Evolutionary conservation across 2,113 vertebrate genomes (phyloP), one percentile per base, ranked within the genome.

Genomic region (Cochlearius cochlearius): DNA sequence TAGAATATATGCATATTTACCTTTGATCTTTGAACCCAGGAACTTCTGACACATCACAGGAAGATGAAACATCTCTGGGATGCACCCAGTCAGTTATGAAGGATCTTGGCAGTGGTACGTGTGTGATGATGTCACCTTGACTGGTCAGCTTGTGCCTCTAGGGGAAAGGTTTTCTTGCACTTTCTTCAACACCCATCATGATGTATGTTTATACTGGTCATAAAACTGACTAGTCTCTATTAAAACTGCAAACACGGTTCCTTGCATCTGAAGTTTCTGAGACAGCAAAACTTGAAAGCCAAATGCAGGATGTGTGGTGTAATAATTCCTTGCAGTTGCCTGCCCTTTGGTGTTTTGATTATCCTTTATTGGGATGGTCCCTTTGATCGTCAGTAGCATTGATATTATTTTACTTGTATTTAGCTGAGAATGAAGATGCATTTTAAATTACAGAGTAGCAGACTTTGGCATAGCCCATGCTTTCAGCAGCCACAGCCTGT

Each of bases 111-210:
- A 32, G 27, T 66, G 26, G 32, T 41, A 20, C 49, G 12, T 86
- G 49, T 56, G 62, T 22, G 22, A 63, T 90, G 85, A 88, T 88
- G 63, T 59, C 82, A 88, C 39, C n/a, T 63, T 84, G 86, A 20
- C 52, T 88, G 76, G 76, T 81, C 79, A 86, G 47, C 38, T 45
- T 92, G 52, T 77, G 63, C 68, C 79, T 92, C 9, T 34, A 56
- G 68, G 88, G 82, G 64, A 92, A 90, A 91, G 68, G 60, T 86
- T 96, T 93, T 63, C 62, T 49, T 92, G 78, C 60, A 47, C 55
- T 96, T 94, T 94, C 67, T 88, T 95, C 62, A 49, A 36, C 43
- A 63, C 26, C 9, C 68, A 43, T 80, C 12, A 29, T 81, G 72
- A 77, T 22, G 4, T 58, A 47, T 60, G 18, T 88, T 96, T 92